Evolutionary conservation across 2,888 invertebrate species (phyloP).

Genomic region (Candidula unifasciata): DNA sequence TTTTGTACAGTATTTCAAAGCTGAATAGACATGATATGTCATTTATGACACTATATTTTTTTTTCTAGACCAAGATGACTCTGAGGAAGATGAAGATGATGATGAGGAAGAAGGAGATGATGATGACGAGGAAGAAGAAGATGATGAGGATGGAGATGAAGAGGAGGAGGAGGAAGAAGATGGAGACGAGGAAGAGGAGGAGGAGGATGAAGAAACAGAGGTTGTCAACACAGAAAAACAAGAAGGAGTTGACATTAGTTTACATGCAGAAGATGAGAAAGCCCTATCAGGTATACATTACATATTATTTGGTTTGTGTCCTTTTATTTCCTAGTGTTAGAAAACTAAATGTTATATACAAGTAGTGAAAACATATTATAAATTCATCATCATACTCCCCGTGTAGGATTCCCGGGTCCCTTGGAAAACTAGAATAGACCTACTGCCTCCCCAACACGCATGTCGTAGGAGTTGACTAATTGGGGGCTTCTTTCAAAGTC

Average conservation of each 20-base stretch:
- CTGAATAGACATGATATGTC: no score
- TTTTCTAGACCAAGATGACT: conserved; percentile 31
- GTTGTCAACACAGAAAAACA: conserved; percentile 7
- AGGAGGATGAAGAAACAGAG: conserved; percentile 36
- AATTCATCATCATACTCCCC: no score
- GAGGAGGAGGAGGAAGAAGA: conserved; percentile 36
- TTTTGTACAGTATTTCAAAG: no score
- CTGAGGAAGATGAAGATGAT: conserved; percentile 27
- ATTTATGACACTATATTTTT: background rate
- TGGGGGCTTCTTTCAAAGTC: no score
- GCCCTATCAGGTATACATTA: conserved; percentile 1
- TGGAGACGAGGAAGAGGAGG: conserved; percentile 36
- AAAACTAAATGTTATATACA: no score
- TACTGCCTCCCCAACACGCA: no score
- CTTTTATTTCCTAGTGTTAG: no score
- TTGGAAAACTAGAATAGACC: no score
- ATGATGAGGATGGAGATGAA: conserved; percentile 15
- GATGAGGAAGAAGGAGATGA: conserved; percentile 35
- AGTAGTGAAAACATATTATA: no score
- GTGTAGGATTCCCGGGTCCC: no score
- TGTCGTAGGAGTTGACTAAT: no score
- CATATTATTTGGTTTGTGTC: background rate
- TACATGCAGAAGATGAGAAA: conserved; percentile 37
- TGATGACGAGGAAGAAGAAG: conserved; percentile 32
- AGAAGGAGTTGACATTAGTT: conserved; percentile 12